Evolutionary conservation across 2,797 vertebrate species (phyloP).

Genomic region (Spinus olivaceus): DNA sequence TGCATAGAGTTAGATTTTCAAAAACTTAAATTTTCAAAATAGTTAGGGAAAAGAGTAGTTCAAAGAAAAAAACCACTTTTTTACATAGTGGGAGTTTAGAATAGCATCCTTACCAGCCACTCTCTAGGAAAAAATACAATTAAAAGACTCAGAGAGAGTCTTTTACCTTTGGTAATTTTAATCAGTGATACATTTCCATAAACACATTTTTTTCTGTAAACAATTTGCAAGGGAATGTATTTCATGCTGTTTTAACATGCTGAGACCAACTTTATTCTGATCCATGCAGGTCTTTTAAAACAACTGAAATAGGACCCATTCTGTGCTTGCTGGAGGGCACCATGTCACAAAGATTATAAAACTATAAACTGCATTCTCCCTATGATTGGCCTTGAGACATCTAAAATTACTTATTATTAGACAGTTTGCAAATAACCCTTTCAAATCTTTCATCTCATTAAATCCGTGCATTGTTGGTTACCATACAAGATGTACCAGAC

Average conservation of each 20-base stretch:
- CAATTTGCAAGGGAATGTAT: slow-evolving; percentile 73
- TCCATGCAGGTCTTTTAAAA: slow-evolving; percentile 70
- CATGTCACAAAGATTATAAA: slow-evolving; percentile 68
- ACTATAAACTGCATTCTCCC: slow-evolving; percentile 61
- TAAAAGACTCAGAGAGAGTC: slow-evolving; percentile 65
- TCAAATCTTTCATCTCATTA: slow-evolving; percentile 48
- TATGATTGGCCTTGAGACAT: slow-evolving; percentile 64
- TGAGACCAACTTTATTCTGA: slow-evolving; percentile 65
- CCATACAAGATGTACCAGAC: not conserved
- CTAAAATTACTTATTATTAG: slow-evolving; percentile 65
- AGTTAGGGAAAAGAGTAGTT: not conserved
- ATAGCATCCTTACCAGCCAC: slow-evolving; percentile 23
- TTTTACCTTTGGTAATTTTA: slow-evolving; percentile 73
- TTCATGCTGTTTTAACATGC: slow-evolving; percentile 71
- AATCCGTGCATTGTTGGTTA: not conserved
- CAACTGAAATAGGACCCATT: slow-evolving; percentile 66
- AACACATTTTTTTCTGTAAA: slow-evolving; percentile 69
- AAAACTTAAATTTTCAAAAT: not conserved
- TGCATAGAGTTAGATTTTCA: not conserved
- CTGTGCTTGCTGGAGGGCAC: slow-evolving; percentile 61
- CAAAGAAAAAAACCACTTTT: not conserved
- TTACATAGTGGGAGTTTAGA: slow-evolving; percentile 41
- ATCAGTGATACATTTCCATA: slow-evolving; percentile 69
- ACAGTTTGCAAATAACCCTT: slow-evolving; percentile 62
- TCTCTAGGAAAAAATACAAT: slow-evolving; percentile 71